These are phyloP conservation scores for Hepsetus odoe DNA, from an alignment of 2,113 vertebrate species.

Conservation along the genomic window DNA sequence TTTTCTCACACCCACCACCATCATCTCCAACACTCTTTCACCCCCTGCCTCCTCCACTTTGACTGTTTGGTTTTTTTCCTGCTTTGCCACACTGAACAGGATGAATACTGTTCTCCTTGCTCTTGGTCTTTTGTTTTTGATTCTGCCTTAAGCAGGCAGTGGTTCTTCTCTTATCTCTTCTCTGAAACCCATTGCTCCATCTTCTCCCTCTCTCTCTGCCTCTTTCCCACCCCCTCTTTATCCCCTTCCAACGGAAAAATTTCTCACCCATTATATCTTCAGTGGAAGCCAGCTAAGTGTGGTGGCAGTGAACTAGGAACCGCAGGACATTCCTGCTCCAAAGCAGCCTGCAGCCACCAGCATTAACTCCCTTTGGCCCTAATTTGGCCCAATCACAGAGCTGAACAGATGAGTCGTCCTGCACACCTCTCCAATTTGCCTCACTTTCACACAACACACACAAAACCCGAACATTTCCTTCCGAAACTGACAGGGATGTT, in stretches of 20 bases:
- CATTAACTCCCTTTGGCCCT: constrained; percentile 60
- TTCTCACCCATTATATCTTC: constrained; percentile 78
- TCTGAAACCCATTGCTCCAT: constrained; percentile 33
- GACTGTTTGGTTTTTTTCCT: constrained; percentile 40
- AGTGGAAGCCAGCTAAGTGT: constrained; percentile 74
- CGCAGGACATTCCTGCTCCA: constrained; percentile 76
- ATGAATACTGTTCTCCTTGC: constrained; percentile 44
- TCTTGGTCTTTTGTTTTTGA: constrained; percentile 62
- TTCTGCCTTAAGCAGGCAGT: constrained; percentile 53
- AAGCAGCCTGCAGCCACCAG: constrained; percentile 69
- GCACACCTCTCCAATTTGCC: constrained; percentile 29
- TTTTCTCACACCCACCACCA: constrained; percentile 15
- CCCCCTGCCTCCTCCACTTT: constrained; percentile 37
- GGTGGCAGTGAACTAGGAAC: constrained; percentile 78
- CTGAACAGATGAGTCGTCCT: neutral
- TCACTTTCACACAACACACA: constrained; percentile 60
- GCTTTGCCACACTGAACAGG: constrained; percentile 41
- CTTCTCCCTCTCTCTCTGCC: constrained; percentile 43
- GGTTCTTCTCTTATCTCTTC: constrained; percentile 66
- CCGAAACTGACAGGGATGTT: constrained; percentile 41
- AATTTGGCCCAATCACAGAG: constrained; percentile 55
- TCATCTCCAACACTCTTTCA: constrained; percentile 11
- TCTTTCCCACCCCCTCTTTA: constrained; percentile 61
- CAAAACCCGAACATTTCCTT: constrained; percentile 40
- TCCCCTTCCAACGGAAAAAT: constrained; percentile 77